Conservation (phyloP, 2,888 invertebrate genomes). For the Cheilosia soror region DNA sequence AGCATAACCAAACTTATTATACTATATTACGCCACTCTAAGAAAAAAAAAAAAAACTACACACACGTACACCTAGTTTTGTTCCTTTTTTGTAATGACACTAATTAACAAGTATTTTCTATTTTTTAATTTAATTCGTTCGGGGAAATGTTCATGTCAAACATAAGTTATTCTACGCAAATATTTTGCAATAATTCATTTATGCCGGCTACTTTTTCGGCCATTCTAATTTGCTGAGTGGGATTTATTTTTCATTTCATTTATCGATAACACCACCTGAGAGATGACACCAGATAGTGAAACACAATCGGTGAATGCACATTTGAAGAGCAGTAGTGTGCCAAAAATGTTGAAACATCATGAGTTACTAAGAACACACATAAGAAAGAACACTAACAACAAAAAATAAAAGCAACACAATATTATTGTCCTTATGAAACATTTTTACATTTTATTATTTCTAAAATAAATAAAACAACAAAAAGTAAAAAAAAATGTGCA, state of each 20-base stretch:
- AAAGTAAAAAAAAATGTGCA: constrained; percentile 35
- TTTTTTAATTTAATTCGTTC: constrained; percentile 61
- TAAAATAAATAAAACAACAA: constrained; percentile 66
- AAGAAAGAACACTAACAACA: constrained; percentile 20
- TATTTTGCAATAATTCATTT: constrained; percentile 39
- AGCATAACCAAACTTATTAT: constrained; percentile 47
- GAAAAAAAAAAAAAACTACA: constrained; percentile 67
- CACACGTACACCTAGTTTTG: constrained; percentile 77
- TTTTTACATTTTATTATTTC: constrained; percentile 74
- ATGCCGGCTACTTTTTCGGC: constrained; percentile 17
- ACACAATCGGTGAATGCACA: constrained; percentile 3
- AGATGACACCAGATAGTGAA: constrained; percentile 14
- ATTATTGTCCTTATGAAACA: constrained; percentile 63
- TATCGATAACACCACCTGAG: constrained; percentile 38
- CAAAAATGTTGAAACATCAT: constrained; percentile 33
- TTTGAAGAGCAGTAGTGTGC: constrained; percentile 10
- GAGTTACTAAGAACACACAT: constrained; percentile 12
- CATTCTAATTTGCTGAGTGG: constrained; percentile 33
- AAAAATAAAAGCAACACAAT: constrained; percentile 33
- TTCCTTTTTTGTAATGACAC: constrained; percentile 78
- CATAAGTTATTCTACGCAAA: constrained; percentile 7
- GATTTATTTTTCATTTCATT: constrained; percentile 33
- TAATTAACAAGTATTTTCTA: constrained; percentile 65
- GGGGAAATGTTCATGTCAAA: constrained; percentile 48
- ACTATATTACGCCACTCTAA: constrained; percentile 57